Conservation (phyloP, 1,140 invertebrate species). For the Plutomurus gul region DNA sequence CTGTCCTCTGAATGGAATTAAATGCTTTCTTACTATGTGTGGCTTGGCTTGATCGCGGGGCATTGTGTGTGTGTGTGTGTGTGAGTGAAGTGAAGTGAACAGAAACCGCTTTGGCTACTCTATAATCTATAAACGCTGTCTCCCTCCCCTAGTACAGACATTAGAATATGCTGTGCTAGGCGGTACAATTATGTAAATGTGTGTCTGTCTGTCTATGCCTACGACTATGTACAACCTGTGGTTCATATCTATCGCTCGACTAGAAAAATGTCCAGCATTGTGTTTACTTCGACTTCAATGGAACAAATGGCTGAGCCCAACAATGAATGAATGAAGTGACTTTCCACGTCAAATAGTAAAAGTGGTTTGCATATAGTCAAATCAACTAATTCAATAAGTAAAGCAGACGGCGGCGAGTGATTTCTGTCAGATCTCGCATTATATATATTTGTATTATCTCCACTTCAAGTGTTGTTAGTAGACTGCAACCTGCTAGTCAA, state of each 20-base stretch:
- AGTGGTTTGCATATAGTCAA: conserved; percentile 12
- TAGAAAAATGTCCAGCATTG: no score
- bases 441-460: background rate
- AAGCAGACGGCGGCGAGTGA: conserved; percentile 20
- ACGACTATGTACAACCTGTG: no score
- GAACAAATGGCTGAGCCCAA: background rate
- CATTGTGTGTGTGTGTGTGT: background rate
- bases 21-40: background rate
- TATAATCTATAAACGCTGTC: no score
- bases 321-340: conserved; percentile 10
- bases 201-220: no score
- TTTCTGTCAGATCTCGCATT: background rate
- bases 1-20: background rate
- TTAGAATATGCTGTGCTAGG: no score
- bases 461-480: no score
- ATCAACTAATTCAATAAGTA: background rate
- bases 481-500: no score
- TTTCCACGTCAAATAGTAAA: conserved; percentile 22
- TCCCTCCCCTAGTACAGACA: no score
- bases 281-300: background rate
- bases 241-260: no score
- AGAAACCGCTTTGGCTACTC: background rate
- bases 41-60: background rate
- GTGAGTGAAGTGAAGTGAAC: background rate
- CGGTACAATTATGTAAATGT: no score